Base-by-base conservation (phyloP, 2,797 vertebrate species). In the Xenopus petersii region DNA sequence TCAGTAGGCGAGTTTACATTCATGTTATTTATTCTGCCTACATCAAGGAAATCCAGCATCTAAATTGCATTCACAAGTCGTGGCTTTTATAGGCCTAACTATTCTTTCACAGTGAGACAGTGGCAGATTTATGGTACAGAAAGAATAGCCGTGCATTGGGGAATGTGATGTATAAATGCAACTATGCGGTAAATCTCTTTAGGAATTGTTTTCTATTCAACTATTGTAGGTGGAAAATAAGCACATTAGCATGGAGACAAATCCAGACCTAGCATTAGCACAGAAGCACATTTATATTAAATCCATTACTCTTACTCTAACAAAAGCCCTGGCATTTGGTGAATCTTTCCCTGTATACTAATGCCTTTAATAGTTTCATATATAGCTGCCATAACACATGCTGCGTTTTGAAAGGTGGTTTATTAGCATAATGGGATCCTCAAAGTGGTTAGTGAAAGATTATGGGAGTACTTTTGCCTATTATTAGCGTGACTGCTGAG, bases 51-150 rank as follows among this genome's bases (percentile, higher is more conserved):
- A 64, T 66, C 55, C 65, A 73, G 24, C 36, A 33, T 56, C 61
- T 72, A 72, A 61, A 77, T 62, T 17, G n/a, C 65, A 68, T 72
- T 77, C 70, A 62, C 70, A 72, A 61, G 64, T 64, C 47, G 59
- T 17, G 58, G 47, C 13, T 56, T 56, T n/a, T 46, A 10, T 13
- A 26, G 30, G 24, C 17, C 36, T 42, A 26, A 24, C 54, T 60
- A 67, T 67, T 72, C 47, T 67, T 72, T 10, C 48, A 36, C 11
- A 56, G 64, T 56, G 70, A 72, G 15, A 67, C 51, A 72, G 56
- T 67, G 33, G 48, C 33, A 67, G 64, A 77, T 72, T 72, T 77
- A 72, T 55, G 24, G 36, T 26, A 64, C 48, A n/a, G 59, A 71
- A 76, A 26, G 26, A 65, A 51, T 13, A 15, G 16, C 48, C 49